Evolutionary conservation across 92 coral and sea anemone genomes (phyloP).

Genomic region (Epizoanthus fatuus): DNA sequence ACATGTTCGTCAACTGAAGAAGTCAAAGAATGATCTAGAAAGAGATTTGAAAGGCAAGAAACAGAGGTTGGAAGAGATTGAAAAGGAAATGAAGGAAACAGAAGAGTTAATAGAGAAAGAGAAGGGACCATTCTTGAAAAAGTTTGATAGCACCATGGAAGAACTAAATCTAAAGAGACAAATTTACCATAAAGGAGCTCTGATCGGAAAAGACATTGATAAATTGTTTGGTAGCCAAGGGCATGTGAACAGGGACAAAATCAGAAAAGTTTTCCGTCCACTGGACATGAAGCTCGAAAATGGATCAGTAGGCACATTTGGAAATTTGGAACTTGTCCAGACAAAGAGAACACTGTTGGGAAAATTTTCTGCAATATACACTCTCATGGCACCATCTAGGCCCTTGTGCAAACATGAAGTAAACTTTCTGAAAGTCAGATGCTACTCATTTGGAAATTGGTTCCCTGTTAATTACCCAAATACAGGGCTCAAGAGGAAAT

Average conservation of each 20-base stretch:
- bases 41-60: no score
- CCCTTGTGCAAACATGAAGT: not conserved
- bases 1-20: no score
- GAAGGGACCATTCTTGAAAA: constrained; percentile 12
- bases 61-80: not conserved
- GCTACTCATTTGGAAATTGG: not conserved
- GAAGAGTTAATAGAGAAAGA: constrained; percentile 6
- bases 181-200: not conserved
- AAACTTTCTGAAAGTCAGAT: not conserved
- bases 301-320: not conserved
- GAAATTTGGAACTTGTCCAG: not conserved
- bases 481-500: not conserved
- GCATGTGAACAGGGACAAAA: not conserved
- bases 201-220: not conserved
- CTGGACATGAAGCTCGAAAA: not conserved
- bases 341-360: not conserved
- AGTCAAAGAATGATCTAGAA: no score
- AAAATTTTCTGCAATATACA: not conserved
- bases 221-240: not conserved
- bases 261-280: not conserved
- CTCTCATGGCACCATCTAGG: not conserved
- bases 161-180: not conserved
- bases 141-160: not conserved
- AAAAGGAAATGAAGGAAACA: not conserved
- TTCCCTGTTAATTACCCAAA: not conserved